Base-by-base conservation (phyloP, 2,888 invertebrate genomes). In the Pammene aurita region DNA sequence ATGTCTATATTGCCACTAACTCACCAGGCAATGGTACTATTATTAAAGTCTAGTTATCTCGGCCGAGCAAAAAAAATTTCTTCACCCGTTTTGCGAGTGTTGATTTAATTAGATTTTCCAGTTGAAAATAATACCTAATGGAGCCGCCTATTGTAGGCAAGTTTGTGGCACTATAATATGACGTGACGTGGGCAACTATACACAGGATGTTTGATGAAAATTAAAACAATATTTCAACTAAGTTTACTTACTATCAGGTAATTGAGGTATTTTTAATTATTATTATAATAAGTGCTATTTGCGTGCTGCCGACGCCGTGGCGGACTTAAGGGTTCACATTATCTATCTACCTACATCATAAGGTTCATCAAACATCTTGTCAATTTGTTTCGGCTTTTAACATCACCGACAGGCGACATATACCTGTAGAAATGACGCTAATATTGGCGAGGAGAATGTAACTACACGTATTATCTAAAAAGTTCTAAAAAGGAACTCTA, bases 161-260 rank as follows among this genome's bases (percentile, higher is more conserved):
- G 42, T 58, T 58, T 18, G 57, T 64, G 57, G 67, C 62, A 68
- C 63, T 56, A 56, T 18, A 50, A 18, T 66, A 35, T 52, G 55
- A 68, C 41, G 42, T 44, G 57, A 52, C 52, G 52, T 67, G 67
- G 42, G 71, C 74, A 80, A 79, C 80, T 85, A 87, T 85, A 66
- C 87, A 89, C 89, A 90, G 84, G 85, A 87, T 90, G 89, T 90
- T 90, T 87, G 89, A 90, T 83, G 71, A 84, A 87, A 83, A 70
- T 82, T 77, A 79, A 58, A 67, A 71, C 67, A 77, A 78, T 77
- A 77, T 77, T 78, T 79, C 77, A 75, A 78, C 78, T 76, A 76
- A 68, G 76, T 76, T 77, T 78, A 81, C 78, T 79, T 74, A 78
- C 80, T 85, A 84, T 83, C 78, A 78, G 75, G 72, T 73, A 72